phyloP scores from a whole-genome alignment of 1,140 invertebrate genomes.

The Lucilia cuprina region DNA sequence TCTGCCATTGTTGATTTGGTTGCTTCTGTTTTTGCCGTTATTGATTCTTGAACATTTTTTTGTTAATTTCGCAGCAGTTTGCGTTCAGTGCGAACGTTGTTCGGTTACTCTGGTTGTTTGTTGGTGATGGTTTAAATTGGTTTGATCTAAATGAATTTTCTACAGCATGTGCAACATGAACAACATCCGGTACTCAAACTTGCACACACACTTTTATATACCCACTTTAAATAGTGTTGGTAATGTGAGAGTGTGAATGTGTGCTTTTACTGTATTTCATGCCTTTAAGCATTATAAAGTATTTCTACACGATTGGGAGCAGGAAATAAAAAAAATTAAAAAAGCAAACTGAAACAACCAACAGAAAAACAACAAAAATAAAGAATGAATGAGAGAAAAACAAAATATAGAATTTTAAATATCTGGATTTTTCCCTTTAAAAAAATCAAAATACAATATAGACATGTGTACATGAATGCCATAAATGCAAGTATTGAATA shows the following conservation, averaged over 20 bases:
- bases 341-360: background rate
- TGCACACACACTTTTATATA: background rate
- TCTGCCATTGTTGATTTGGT: background rate
- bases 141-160: constrained; percentile 26
- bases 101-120: background rate
- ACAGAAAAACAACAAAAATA: background rate
- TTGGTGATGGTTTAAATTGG: background rate
- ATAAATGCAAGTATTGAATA: constrained; percentile 16
- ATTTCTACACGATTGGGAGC: constrained; percentile 3
- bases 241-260: background rate
- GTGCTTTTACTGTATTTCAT: constrained; percentile 22
- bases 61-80: background rate
- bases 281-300: constrained; percentile 33
- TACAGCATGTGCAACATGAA: constrained; percentile 26
- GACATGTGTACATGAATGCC: background rate
- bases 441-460: background rate
- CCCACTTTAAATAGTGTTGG: background rate
- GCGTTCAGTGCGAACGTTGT: background rate
- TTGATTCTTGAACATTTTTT: background rate
- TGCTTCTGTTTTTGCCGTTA: background rate
- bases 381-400: background rate
- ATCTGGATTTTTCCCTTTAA: background rate
- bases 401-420: background rate
- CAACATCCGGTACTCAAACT: constrained; percentile 22
- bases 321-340: background rate